Conservation (phyloP, 2,113 vertebrate species). For the Myrmecobius fasciatus region DNA sequence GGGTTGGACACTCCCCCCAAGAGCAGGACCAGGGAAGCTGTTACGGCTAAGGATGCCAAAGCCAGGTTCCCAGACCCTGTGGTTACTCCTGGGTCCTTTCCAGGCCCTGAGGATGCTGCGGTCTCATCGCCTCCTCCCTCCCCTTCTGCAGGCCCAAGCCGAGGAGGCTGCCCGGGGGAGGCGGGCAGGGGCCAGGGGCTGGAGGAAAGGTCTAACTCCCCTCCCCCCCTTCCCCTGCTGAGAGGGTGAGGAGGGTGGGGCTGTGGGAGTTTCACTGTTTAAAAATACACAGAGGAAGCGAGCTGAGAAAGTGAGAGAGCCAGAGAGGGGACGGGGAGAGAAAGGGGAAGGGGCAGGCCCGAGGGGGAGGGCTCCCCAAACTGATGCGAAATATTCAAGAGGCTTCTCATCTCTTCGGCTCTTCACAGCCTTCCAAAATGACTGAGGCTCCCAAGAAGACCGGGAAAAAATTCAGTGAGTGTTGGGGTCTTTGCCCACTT, state of each 20-base stretch:
- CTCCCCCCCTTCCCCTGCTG: background rate
- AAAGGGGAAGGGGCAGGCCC: constrained; percentile 66
- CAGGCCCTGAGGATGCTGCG: constrained; percentile 45
- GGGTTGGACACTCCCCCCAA: constrained; percentile 30
- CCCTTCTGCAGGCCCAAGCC: background rate
- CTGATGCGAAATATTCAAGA: constrained; percentile 1
- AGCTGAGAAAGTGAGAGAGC: constrained; percentile 61
- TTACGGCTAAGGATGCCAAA: background rate
- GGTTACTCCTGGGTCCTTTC: constrained; percentile 49
- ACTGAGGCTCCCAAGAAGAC: constrained; percentile 80
- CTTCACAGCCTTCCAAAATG: constrained; percentile 44
- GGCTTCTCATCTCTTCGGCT: constrained; percentile 33
- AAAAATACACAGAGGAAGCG: constrained; percentile 83
- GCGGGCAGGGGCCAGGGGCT: constrained; percentile 3
- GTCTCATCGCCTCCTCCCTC: background rate
- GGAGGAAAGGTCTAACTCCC: constrained; percentile 22
- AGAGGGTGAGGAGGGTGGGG: constrained; percentile 47
- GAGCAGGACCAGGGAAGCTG: constrained; percentile 55
- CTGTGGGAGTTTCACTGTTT: constrained; percentile 71
- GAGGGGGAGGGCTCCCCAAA: constrained; percentile 63
- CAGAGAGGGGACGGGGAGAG: constrained; percentile 8
- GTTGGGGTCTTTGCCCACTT: constrained; percentile 15
- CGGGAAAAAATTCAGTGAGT: constrained; percentile 87
- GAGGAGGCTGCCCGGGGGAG: constrained; percentile 49
- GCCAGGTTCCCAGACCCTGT: constrained; percentile 56